phyloP scores from a whole-genome alignment of 2,797 vertebrate species.

The Clangula hyemalis region DNA sequence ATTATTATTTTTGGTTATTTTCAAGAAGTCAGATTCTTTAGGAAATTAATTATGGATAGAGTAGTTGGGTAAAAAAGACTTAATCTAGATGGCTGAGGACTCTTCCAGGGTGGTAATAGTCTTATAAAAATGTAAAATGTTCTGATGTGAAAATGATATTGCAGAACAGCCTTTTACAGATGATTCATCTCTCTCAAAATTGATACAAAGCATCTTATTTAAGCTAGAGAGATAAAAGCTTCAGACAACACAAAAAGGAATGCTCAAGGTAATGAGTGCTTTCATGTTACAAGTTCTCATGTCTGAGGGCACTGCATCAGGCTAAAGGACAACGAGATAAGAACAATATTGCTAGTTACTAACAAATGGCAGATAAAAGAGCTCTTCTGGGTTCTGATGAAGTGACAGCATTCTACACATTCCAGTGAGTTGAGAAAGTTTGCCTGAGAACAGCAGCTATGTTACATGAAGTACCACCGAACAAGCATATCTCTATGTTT shows the following conservation, averaged over 20 bases:
- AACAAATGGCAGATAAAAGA: conserved; percentile 82
- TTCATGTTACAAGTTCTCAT: conserved; percentile 70
- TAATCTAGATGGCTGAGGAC: not conserved
- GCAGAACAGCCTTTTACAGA: not conserved
- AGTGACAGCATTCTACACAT: conserved; percentile 94
- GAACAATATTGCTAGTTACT: conserved; percentile 77
- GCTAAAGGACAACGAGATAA: conserved; percentile 79
- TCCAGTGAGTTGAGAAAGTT: conserved; percentile 89
- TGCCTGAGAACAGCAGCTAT: conserved; percentile 71
- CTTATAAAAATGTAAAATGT: not conserved
- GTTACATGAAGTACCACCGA: conserved; percentile 69
- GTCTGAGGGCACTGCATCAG: conserved; percentile 70
- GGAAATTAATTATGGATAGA: not conserved
- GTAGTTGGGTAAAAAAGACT: not conserved
- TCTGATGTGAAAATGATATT: not conserved
- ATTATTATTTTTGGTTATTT: not conserved
- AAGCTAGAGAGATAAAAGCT: conserved; percentile 25
- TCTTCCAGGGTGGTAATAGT: not conserved
- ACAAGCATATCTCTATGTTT: conserved; percentile 75
- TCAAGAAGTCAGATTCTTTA: not conserved
- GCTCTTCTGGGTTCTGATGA: conserved; percentile 88
- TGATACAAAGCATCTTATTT: conserved; percentile 43
- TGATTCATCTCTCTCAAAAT: conserved; percentile 2
- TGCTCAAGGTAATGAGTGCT: conserved; percentile 72
- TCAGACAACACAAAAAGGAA: conserved; percentile 46